phyloP scores from a whole-genome alignment of 2,113 vertebrate genomes.

The Plecotus auritus region DNA sequence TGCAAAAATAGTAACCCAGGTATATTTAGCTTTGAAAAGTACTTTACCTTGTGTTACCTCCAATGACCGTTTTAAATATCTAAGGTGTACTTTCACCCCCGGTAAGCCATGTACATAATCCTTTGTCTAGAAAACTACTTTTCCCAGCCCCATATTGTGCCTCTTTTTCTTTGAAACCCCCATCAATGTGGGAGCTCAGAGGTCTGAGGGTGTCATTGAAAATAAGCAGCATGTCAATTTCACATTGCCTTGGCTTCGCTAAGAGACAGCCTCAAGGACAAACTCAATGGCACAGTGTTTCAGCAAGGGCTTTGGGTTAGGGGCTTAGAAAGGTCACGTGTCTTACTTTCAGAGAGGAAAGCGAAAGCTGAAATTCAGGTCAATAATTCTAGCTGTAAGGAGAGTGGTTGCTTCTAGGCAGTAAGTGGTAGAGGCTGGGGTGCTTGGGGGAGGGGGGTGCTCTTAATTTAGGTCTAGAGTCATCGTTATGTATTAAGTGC shows the following conservation, averaged over 20 bases:
- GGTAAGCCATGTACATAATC: not conserved
- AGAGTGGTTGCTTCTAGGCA: conserved; percentile 11
- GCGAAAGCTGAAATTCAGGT: conserved; percentile 8
- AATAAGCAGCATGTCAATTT: not conserved
- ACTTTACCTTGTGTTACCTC: not conserved
- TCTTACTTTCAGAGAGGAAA: not conserved
- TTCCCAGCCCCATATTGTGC: not conserved
- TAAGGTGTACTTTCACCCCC: not conserved
- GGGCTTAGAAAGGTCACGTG: conserved; percentile 9
- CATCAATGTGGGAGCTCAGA: not conserved
- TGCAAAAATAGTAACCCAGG: not conserved
- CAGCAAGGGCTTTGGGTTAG: not conserved
- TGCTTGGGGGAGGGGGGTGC: not conserved
- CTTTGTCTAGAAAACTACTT: not conserved
- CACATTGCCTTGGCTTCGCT: not conserved
- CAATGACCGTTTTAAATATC: not conserved
- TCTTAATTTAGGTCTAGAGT: conserved; percentile 66
- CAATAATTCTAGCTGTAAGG: conserved; percentile 49
- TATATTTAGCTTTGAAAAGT: not conserved
- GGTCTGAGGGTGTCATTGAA: not conserved
- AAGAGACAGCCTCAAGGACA: not conserved
- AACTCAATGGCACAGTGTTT: conserved; percentile 28
- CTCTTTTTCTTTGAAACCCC: not conserved
- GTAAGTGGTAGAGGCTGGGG: not conserved
- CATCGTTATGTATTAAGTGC: conserved; percentile 76